These are phyloP conservation scores for Phaetusa simplex DNA, from an alignment of 2,113 vertebrate species.

Conservation along the genomic window DNA sequence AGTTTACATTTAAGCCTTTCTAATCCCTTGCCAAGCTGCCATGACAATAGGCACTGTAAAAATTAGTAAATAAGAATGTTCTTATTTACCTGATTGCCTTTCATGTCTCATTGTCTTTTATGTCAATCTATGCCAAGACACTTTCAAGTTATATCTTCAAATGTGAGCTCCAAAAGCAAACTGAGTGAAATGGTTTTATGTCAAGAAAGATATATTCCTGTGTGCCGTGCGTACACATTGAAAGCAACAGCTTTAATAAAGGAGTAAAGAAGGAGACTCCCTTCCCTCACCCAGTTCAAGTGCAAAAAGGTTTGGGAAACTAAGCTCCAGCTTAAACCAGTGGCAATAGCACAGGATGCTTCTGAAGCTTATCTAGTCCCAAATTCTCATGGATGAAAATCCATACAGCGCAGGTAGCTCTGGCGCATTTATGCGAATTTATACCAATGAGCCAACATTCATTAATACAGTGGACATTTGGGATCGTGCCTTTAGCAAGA, in stretches of 20 bases:
- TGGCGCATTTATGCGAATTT: neutral
- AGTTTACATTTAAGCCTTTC: conserved; percentile 36
- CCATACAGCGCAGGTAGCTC: neutral
- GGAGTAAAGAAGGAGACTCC: neutral
- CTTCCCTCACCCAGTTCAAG: neutral
- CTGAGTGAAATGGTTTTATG: neutral
- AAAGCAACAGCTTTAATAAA: neutral
- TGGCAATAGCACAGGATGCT: neutral
- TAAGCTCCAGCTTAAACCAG: neutral
- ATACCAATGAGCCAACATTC: neutral
- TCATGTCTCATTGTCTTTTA: conserved; percentile 20
- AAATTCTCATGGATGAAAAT: neutral
- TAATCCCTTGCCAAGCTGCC: neutral
- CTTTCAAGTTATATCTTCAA: neutral
- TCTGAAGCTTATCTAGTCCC: neutral
- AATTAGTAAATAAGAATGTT: conserved; percentile 22
- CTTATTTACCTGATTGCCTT: conserved; percentile 25
- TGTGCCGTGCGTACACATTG: neutral
- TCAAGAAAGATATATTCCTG: neutral
- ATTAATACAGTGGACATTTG: neutral
- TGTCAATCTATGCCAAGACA: neutral
- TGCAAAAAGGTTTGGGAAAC: neutral
- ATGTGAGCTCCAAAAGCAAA: neutral
- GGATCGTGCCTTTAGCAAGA: neutral
- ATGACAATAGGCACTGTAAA: conserved; percentile 1